Conservation (phyloP, 2,113 vertebrate species). For the Thalassarche chlororhynchos region DNA sequence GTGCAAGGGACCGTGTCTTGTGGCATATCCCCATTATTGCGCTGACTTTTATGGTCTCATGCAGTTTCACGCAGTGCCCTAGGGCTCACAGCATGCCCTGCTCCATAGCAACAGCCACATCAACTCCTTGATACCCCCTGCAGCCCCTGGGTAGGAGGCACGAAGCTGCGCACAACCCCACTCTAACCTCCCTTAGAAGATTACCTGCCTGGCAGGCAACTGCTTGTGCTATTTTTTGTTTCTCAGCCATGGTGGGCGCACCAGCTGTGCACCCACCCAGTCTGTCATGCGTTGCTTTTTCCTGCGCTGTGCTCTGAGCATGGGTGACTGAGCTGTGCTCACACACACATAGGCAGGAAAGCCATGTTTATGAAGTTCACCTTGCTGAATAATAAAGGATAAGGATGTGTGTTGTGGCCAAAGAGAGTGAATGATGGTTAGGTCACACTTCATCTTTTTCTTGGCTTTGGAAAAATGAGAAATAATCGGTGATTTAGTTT, state of each 20-base stretch:
- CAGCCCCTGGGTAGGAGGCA: not conserved
- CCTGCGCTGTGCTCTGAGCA: fast-evolving
- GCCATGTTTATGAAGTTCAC: not conserved
- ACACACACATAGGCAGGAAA: not conserved
- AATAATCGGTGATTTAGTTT: not conserved
- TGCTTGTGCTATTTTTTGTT: not conserved
- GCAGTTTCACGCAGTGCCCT: fast-evolving
- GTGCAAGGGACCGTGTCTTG: too few species aligned
- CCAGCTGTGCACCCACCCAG: not conserved
- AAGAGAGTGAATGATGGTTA: not conserved
- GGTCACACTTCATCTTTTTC: not conserved
- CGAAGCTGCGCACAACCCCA: not conserved
- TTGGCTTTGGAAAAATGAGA: not conserved
- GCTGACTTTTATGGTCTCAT: not conserved
- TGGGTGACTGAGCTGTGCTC: fast-evolving
- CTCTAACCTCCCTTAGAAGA: not conserved
- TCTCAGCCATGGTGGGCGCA: not conserved
- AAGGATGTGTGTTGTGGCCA: not conserved
- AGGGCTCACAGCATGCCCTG: not conserved
- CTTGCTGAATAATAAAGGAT: not conserved
- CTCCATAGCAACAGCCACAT: not conserved
- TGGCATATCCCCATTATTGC: not conserved
- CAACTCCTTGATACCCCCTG: not conserved
- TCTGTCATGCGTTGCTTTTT: not conserved
- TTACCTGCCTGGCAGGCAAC: not conserved